Conservation (phyloP, 2,888 invertebrate species). For the Drosophila pullipes region DNA sequence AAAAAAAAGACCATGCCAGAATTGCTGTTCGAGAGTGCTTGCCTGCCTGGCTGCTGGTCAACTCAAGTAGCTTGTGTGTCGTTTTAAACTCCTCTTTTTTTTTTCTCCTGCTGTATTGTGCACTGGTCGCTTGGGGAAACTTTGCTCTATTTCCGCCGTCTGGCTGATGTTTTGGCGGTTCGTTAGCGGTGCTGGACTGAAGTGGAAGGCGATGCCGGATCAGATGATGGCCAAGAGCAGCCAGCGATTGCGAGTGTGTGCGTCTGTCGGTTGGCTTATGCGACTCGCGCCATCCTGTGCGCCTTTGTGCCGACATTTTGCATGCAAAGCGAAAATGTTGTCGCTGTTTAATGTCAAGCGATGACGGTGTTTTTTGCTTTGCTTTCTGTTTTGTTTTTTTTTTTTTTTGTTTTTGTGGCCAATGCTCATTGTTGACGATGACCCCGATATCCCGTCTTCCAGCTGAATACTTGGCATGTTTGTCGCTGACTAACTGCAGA, state of each 20-base stretch:
- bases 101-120: conserved; percentile 10
- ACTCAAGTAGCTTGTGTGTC: conserved; percentile 78
- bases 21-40: conserved; percentile 32
- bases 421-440: conserved; percentile 42
- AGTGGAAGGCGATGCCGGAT: conserved; percentile 46
- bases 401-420: conserved; percentile 2
- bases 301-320: conserved; percentile 72
- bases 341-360: conserved; percentile 82
- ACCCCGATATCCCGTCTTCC: conserved; percentile 36
- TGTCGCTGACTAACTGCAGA: conserved; percentile 59
- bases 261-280: conserved; percentile 76
- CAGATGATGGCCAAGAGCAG: conserved; percentile 51
- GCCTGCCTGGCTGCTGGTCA: conserved; percentile 30
- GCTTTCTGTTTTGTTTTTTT: not conserved
- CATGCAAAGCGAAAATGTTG: conserved; percentile 79
- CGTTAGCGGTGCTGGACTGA: conserved; percentile 53
- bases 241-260: conserved; percentile 44
- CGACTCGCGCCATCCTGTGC: conserved; percentile 61
- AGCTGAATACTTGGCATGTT: conserved; percentile 49
- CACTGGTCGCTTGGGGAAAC: conserved; percentile 50
- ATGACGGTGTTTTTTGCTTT: conserved; percentile 39
- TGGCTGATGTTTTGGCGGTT: conserved; percentile 75
- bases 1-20: conserved; percentile 36
- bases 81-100: conserved; percentile 47
- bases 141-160: conserved; percentile 82